Evolutionary conservation across 2,888 invertebrate species (phyloP).

Genomic region (Capitulum mitella): DNA sequence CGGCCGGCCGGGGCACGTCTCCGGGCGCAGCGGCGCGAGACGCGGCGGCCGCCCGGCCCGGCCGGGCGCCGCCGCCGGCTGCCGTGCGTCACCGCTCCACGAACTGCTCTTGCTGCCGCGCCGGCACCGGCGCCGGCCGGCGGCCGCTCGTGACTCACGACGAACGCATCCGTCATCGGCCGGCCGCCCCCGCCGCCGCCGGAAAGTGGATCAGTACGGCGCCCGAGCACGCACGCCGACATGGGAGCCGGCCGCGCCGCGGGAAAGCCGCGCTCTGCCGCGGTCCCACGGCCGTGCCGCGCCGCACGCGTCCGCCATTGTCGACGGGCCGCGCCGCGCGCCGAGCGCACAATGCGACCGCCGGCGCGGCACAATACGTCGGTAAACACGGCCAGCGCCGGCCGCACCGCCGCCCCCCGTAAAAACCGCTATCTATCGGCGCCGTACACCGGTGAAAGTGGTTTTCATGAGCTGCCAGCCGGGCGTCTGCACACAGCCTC

Average conservation of each 20-base stretch:
- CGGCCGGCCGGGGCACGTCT: too few relatives aligned
- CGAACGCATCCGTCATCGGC: neutral
- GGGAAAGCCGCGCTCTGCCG: neutral
- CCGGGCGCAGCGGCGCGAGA: neutral
- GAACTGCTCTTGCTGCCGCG: neutral
- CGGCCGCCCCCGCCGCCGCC: neutral
- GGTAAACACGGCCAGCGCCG: neutral
- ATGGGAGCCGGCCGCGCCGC: neutral
- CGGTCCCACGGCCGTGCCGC: neutral
- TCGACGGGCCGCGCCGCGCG: neutral
- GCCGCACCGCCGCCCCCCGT: neutral
- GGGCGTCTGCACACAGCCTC: neutral
- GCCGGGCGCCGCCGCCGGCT: neutral
- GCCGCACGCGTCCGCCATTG: neutral
- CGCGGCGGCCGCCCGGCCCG: neutral
- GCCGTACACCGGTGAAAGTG: conserved; percentile 6
- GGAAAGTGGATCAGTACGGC: neutral
- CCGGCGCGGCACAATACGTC: neutral
- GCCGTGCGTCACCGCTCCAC: neutral
- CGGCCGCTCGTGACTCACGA: too few relatives aligned
- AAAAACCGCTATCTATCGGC: neutral
- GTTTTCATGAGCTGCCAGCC: neutral
- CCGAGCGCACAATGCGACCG: neutral
- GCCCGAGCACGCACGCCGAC: neutral
- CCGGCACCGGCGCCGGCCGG: neutral